Base-by-base conservation (phyloP, 2,113 vertebrate genomes). In the Morphnarchus princeps region DNA sequence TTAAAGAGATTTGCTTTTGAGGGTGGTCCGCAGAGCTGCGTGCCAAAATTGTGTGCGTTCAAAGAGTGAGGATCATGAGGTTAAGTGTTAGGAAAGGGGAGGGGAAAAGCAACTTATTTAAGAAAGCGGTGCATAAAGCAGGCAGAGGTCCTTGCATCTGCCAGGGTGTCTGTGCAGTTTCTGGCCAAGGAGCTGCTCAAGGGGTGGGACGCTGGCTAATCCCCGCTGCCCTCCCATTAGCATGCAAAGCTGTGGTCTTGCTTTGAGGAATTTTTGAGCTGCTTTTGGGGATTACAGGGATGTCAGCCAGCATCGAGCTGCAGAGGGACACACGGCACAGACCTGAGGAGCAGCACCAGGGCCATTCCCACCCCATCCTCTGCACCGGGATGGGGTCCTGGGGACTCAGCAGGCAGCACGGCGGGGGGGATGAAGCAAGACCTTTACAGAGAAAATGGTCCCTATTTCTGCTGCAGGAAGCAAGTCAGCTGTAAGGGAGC, bases 1-100 rank as follows among this genome's bases (percentile, higher is more conserved):
- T 97, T 93, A 92, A 74, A 52, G 87, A 66, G 45, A 5, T 87
- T 88, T 45, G 59, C 91, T 95, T 84, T 32, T 52, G 93, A 92
- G 97, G 94, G 83, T 94, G 87, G 94, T 63, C 95, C 17, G 5
- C 43, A 3, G 81, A 55, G 72, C 78, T 65, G 81, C 11, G 17
- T 78, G 88, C 96, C 88, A 69, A 50, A 58, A 38, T 6, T 3
- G 42, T 19, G 34, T 9, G 83, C 13, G 81, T 12, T 95, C 93
- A 61, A 42, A 81, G 90, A 17, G 36, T 1, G 73, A 66, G 65
- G 88, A 81, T 21, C 90, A 34, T 3, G 85, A n/a, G 90, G 93
- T 71, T 76, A 61, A 93, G 69, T 16, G 90, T 7, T 16, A 34
- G 96, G 58, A 78, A 72, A 81, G 62, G 63, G 82, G 90, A 57